Conservation (phyloP, 2,797 vertebrate genomes). For the Onychomys torridus region DNA sequence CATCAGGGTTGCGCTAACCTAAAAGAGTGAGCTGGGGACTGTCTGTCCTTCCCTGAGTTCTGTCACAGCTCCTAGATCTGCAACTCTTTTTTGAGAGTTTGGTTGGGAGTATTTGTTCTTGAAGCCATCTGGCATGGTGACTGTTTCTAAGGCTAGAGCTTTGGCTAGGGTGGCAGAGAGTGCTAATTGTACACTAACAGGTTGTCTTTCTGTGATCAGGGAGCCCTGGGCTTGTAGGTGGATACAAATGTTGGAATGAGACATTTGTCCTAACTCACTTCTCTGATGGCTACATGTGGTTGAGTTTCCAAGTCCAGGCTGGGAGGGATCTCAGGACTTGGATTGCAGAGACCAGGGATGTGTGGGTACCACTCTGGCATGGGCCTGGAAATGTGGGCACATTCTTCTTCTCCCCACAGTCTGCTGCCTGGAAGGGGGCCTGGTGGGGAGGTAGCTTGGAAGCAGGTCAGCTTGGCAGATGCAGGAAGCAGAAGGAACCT, state of each 20-base stretch:
- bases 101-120: conserved; percentile 52
- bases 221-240: background rate
- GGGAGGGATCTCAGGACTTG: background rate
- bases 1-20: background rate
- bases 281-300: background rate
- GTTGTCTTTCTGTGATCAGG: background rate
- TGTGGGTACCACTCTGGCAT: background rate
- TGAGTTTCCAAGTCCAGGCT: background rate
- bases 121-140: conserved; percentile 7
- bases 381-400: background rate
- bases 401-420: background rate
- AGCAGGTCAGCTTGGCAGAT: background rate
- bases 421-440: background rate
- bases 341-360: background rate
- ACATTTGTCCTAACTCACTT: background rate
- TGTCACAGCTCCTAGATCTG: background rate
- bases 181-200: background rate
- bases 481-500: background rate
- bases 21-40: background rate
- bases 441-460: background rate
- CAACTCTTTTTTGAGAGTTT: conserved; percentile 31
- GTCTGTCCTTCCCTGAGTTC: background rate
- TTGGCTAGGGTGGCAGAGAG: background rate
- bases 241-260: background rate
- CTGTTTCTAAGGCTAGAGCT: conserved; percentile 24